Evolutionary conservation across 2,797 vertebrate species (phyloP).

Genomic region (Rhinophrynus dorsalis): DNA sequence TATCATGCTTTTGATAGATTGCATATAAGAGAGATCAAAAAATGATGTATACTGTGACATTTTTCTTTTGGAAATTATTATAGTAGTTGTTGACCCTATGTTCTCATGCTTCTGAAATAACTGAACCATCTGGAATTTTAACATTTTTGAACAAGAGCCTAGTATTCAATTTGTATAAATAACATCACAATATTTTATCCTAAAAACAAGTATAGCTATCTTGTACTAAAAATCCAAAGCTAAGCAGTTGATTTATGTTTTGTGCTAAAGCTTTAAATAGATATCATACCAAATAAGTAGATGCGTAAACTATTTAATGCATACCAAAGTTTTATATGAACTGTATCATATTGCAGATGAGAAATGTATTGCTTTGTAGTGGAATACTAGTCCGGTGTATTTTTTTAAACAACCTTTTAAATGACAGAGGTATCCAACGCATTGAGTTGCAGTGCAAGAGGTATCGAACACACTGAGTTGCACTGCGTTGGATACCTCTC

Average conservation of each 20-base stretch:
- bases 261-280: conserved; percentile 10
- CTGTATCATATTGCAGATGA: no score
- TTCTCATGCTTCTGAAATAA: conserved; percentile 38
- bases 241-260: conserved; percentile 12
- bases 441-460: no score
- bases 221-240: conserved; percentile 7
- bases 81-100: conserved; percentile 29
- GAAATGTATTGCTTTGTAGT: no score
- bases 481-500: no score
- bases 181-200: conserved; percentile 29
- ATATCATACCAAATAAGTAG: conserved; percentile 26
- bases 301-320: not conserved
- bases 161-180: conserved; percentile 36
- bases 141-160: conserved; percentile 39
- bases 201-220: conserved; percentile 7
- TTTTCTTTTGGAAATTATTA: conserved; percentile 10
- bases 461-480: no score
- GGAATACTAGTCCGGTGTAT: no score
- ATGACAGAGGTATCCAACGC: no score
- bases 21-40: no score
- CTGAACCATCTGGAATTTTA: conserved; percentile 42
- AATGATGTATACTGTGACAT: conserved; percentile 22
- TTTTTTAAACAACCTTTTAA: no score
- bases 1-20: no score
- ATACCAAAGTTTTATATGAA: conserved; percentile 2